Evolutionary conservation across 2,888 invertebrate genomes (phyloP).

Genomic region (Nomada ferruginata): DNA sequence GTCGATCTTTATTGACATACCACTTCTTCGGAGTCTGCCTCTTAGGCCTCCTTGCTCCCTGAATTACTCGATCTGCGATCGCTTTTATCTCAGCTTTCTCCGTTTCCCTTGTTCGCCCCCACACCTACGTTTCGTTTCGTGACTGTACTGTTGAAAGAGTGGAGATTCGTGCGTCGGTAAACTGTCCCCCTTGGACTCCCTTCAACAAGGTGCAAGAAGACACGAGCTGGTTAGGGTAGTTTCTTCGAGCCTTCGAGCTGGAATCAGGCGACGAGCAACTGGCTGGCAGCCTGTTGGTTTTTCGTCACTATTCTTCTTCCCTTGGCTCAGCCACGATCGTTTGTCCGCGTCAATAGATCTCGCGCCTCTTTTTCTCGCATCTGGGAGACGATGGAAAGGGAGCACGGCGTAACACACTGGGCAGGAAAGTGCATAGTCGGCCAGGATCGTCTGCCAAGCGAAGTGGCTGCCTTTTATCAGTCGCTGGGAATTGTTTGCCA

Average conservation of each 20-base stretch:
- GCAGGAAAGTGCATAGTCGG: constrained; percentile 13
- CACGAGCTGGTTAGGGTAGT: not conserved
- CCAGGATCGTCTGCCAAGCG: constrained; percentile 50
- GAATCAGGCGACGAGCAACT: constrained; percentile 22
- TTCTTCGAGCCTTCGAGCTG: not conserved
- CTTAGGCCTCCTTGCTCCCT: not conserved
- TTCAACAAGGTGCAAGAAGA: constrained; percentile 1
- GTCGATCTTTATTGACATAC: constrained; percentile 69
- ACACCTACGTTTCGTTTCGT: not conserved
- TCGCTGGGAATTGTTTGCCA: constrained; percentile 58
- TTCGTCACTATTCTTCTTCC: constrained; percentile 18
- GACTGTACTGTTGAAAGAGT: not conserved
- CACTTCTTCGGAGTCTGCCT: constrained; percentile 21
- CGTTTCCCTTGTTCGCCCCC: not conserved
- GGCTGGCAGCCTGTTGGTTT: constrained; percentile 33
- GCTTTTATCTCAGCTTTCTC: constrained; percentile 6
- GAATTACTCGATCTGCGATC: not conserved
- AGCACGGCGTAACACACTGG: constrained; percentile 6
- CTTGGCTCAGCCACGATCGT: constrained; percentile 56
- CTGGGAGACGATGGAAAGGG: not conserved
- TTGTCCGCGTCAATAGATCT: constrained; percentile 67
- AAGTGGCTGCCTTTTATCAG: constrained; percentile 59
- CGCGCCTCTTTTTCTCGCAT: constrained; percentile 54
- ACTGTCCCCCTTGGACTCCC: not conserved
- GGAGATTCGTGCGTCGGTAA: not conserved